These are phyloP conservation scores for Tiphia femorata DNA, from an alignment of 2,888 invertebrate species.

Conservation along the genomic window DNA sequence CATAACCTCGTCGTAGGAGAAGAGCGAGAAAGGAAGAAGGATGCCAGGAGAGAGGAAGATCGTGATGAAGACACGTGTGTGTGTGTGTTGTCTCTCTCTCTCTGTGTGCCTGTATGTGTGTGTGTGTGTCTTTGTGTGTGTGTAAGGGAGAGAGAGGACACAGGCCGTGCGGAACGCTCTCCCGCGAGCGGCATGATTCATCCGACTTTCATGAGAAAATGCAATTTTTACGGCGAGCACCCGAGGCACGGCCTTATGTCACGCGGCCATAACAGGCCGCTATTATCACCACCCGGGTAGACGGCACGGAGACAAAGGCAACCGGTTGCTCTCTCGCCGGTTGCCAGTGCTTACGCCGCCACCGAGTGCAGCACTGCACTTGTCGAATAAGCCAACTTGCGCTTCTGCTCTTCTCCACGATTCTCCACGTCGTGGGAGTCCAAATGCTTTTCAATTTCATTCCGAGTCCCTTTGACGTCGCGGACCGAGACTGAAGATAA, in stretches of 20 bases:
- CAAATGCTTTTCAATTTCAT: too few relatives aligned
- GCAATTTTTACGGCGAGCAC: slow-evolving; percentile 34
- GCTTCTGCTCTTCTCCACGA: background rate
- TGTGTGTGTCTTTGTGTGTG: too few relatives aligned
- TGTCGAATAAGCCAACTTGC: slow-evolving; percentile 13
- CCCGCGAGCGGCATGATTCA: slow-evolving; percentile 39
- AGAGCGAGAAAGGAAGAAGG: background rate
- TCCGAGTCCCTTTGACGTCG: too few relatives aligned
- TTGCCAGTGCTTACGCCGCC: slow-evolving; percentile 7
- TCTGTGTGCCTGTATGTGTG: background rate
- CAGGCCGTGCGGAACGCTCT: slow-evolving; percentile 10
- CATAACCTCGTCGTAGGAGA: slow-evolving; percentile 4
- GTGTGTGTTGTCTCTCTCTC: background rate
- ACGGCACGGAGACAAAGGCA: slow-evolving; percentile 38
- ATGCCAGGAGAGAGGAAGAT: background rate
- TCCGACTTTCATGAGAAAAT: slow-evolving; percentile 46
- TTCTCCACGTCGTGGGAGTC: background rate
- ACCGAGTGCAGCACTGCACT: slow-evolving; percentile 10
- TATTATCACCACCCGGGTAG: slow-evolving; percentile 25
- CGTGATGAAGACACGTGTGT: background rate
- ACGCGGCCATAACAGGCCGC: slow-evolving; percentile 31
- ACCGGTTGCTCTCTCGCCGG: slow-evolving; percentile 10
- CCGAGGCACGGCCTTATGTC: slow-evolving; percentile 35
- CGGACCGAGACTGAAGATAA: too few relatives aligned
- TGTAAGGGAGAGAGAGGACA: background rate